Percentiles rank a stretch among this genome's conserved stretches.
phyloP scores from a whole-genome alignment of 2,888 invertebrate species.

The Tromatobia lineatoria region DNA sequence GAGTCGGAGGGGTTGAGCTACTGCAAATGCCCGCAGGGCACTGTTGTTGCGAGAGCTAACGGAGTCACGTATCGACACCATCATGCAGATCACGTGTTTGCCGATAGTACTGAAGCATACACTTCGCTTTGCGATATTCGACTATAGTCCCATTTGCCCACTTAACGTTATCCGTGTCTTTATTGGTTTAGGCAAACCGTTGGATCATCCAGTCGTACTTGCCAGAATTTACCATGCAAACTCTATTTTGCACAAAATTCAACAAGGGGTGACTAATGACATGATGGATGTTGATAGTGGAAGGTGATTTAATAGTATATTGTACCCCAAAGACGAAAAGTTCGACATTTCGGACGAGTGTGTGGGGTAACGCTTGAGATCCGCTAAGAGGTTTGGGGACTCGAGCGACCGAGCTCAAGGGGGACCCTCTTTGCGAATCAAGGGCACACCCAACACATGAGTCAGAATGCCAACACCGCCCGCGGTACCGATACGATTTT shows the following conservation, averaged over 20 bases:
- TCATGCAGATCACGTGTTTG: constrained; percentile 62
- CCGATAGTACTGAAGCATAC: constrained; percentile 36
- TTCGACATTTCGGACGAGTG: too few species aligned
- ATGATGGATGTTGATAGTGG: background rate
- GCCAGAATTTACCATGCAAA: background rate
- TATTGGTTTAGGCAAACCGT: constrained; percentile 2
- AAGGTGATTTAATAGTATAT: background rate
- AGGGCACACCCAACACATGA: too few species aligned
- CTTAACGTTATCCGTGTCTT: background rate
- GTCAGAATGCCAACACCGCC: too few species aligned
- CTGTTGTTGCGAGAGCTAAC: constrained; percentile 14
- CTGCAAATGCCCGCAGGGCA: constrained; percentile 28
- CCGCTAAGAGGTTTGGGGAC: too few species aligned
- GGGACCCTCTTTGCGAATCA: too few species aligned
- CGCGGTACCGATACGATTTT: too few species aligned
- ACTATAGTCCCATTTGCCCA: background rate
- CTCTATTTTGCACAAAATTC: background rate
- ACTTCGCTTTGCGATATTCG: constrained; percentile 5
- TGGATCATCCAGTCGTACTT: background rate
- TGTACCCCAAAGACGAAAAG: too few species aligned
- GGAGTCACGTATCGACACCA: constrained; percentile 51
- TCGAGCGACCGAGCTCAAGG: too few species aligned
- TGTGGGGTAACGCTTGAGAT: too few species aligned
- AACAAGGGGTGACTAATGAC: background rate
- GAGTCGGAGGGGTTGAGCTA: constrained; percentile 24